Evolutionary conservation across 2,113 vertebrate genomes (phyloP).

Genomic region (Typhlomys cinereus): DNA sequence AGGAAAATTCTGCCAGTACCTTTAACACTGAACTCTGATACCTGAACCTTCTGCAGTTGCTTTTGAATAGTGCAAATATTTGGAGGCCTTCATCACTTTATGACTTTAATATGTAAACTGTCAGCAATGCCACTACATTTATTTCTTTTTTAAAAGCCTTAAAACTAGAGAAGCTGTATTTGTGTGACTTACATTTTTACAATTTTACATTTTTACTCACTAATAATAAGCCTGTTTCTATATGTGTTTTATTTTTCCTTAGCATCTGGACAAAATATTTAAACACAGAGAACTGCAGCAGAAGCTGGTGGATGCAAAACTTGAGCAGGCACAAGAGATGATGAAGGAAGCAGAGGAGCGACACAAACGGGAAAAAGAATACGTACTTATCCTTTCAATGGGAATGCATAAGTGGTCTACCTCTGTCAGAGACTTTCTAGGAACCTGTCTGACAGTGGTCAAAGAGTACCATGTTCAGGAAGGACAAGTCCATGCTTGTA

Average conservation of each 20-base stretch:
- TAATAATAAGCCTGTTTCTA: background rate
- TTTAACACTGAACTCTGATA: background rate
- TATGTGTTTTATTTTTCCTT: constrained; percentile 65
- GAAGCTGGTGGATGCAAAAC: constrained; percentile 94
- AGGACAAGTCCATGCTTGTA: background rate
- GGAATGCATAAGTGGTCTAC: background rate
- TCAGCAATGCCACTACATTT: background rate
- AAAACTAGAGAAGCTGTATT: background rate
- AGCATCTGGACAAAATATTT: constrained; percentile 97
- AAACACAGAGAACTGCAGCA: constrained; percentile 95
- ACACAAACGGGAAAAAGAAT: constrained; percentile 97
- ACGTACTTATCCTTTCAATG: constrained; percentile 86
- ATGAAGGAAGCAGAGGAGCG: constrained; percentile 92
- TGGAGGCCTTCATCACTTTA: background rate
- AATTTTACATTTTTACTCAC: background rate
- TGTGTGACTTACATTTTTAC: background rate
- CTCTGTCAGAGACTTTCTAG: background rate
- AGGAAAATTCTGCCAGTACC: background rate
- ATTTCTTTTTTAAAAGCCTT: background rate
- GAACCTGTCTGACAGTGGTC: background rate
- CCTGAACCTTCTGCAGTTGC: background rate
- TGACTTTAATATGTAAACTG: background rate
- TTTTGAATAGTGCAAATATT: background rate
- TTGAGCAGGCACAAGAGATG: constrained; percentile 92
- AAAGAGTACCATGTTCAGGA: background rate